These are phyloP conservation scores for Pinctada fucata DNA, from an alignment of 2,888 invertebrate species.

Conservation along the genomic window DNA sequence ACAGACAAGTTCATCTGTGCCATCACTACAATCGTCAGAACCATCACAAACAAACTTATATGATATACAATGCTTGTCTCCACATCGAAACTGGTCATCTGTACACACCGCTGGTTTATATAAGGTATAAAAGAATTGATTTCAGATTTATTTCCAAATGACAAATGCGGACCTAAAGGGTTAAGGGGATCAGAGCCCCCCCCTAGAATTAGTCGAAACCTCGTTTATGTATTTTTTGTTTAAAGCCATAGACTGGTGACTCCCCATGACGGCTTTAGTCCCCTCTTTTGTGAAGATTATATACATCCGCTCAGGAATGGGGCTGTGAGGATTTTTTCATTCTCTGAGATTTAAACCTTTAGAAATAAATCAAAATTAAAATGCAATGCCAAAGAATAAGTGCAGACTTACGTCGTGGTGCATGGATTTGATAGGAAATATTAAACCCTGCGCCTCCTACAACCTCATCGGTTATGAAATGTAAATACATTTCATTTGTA, in stretches of 20 bases:
- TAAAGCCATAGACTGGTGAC: too few relatives aligned
- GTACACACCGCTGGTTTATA: conserved; percentile 25
- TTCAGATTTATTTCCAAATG: neutral
- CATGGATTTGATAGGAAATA: conserved; percentile 52
- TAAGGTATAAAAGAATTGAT: neutral
- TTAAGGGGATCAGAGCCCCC: neutral
- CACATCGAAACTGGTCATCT: conserved; percentile 29
- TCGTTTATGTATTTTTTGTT: too few relatives aligned
- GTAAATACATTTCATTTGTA: conserved; percentile 48
- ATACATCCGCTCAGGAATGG: too few relatives aligned
- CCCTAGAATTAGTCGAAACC: neutral
- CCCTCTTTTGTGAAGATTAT: too few relatives aligned
- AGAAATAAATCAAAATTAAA: too few relatives aligned
- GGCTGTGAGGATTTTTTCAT: too few relatives aligned
- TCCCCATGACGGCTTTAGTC: too few relatives aligned
- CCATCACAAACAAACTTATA: conserved; percentile 33
- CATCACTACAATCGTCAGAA: conserved; percentile 27
- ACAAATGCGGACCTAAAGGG: neutral
- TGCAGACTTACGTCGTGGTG: conserved; percentile 44
- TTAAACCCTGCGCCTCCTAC: conserved; percentile 64
- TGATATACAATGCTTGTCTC: conserved; percentile 28
- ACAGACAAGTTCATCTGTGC: conserved; percentile 36
- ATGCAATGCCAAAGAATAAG: too few relatives aligned
- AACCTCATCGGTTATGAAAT: conserved; percentile 59
- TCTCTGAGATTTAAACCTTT: too few relatives aligned